These are phyloP conservation scores for Pseudolaguvia tuberculata DNA, from an alignment of 2,113 vertebrate genomes.

Conservation along the genomic window DNA sequence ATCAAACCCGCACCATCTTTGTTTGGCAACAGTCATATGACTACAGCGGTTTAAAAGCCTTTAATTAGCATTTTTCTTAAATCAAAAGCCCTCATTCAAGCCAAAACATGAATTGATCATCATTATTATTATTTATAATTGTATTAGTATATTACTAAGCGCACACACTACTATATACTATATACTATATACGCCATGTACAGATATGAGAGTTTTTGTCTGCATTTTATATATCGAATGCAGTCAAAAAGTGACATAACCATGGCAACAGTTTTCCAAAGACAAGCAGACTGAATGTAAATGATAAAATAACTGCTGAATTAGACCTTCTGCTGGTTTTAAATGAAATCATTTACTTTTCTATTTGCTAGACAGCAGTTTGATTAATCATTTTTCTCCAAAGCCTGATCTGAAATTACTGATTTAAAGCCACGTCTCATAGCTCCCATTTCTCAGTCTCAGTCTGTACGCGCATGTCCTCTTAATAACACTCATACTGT, in stretches of 20 bases:
- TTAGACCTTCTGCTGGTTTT: neutral
- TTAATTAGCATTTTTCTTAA: no score
- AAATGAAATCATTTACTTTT: neutral
- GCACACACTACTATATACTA: no score
- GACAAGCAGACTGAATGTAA: neutral
- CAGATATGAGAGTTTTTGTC: no score
- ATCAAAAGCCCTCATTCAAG: no score
- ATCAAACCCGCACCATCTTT: no score
- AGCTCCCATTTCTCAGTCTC: conserved; percentile 26
- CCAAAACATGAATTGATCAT: no score
- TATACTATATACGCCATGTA: no score
- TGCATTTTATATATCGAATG: no score
- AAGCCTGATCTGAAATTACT: conserved; percentile 29
- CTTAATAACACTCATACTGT: conserved; percentile 39
- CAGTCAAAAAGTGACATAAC: neutral
- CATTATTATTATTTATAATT: no score
- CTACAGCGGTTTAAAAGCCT: no score
- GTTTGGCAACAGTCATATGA: no score
- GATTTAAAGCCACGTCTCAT: conserved; percentile 33
- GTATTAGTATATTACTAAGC: no score
- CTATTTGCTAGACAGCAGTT: neutral
- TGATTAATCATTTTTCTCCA: conserved; percentile 21
- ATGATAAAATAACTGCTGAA: neutral
- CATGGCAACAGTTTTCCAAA: neutral
- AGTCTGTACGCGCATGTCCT: conserved; percentile 20